Base-by-base conservation (phyloP, 2,797 vertebrate species). In the Pseudochromis fuscus region DNA sequence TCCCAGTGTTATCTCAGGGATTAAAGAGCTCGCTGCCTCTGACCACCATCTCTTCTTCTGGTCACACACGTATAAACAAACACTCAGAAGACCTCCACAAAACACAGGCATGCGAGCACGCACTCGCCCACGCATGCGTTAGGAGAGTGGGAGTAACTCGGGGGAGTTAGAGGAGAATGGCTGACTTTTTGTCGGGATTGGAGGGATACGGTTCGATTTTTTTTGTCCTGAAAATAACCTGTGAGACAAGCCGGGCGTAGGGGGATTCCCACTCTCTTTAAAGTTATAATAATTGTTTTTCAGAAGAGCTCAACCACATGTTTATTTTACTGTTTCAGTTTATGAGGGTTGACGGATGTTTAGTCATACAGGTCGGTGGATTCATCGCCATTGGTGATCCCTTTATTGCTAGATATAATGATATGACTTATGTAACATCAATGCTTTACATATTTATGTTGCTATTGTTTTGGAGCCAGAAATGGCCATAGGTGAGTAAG, bases 1-100 rank as follows among this genome's bases (percentile, higher is more conserved):
- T 87, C 87, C 85, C 70, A 59, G 56, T 83, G 87, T 92, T 91
- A 94, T 93, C 92, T 91, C 79, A 21, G 65, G 90, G 91, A 90
- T 94, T 94, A 93, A 92, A 85, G 77, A n/a, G 86, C 89, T 90
- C 68, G 69, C 77, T 59, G 74, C 77, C 71, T 80, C 77, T 83
- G 63, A 79, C 79, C 75, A 77, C 59, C 59, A 72, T 74, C 79
- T 80, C 60, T 69, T 64, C 52, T 49, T 82, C 81, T 84, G 72
- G 80, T 81, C 85, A 67, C 75, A 87, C 70, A 75, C 45, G 81
- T 72, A 82, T 65, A 80, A 88, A 84, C 83, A 87, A 87, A 84
- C 62, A 71, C 74, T 61, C 59, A 6, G 48, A 62, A 50, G 58
- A 80, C 51, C 64, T 18, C 50, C 42, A 66, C 40, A 67, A 73